These are phyloP conservation scores for Cephonodes hylas DNA, from an alignment of 2,888 invertebrate species.

Conservation along the genomic window DNA sequence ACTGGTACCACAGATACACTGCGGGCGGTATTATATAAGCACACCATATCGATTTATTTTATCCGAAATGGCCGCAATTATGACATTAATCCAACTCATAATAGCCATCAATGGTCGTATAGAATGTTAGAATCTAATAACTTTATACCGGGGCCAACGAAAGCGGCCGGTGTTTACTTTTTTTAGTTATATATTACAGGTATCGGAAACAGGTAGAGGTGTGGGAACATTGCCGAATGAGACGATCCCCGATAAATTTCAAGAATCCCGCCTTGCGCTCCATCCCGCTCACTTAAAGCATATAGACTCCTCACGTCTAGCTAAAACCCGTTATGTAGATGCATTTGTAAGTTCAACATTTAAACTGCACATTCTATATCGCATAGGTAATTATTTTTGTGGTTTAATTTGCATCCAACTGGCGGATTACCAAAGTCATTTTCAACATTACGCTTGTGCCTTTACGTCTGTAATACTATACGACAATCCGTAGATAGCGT, in stretches of 20 bases:
- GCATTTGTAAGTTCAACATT: slow-evolving; percentile 42
- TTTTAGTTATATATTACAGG: slow-evolving; percentile 43
- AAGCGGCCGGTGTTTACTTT: slow-evolving; percentile 42
- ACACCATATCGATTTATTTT: slow-evolving; percentile 75
- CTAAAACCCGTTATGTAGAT: slow-evolving; percentile 59
- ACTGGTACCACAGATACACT: slow-evolving; percentile 54
- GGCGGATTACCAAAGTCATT: slow-evolving; percentile 54
- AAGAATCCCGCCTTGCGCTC: slow-evolving; percentile 32
- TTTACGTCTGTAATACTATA: slow-evolving; percentile 35
- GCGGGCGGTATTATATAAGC: slow-evolving; percentile 76
- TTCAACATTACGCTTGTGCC: slow-evolving; percentile 36
- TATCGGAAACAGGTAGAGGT: slow-evolving; percentile 60
- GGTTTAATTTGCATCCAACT: slow-evolving; percentile 64
- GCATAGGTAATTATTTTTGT: slow-evolving; percentile 68
- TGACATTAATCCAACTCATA: slow-evolving; percentile 77
- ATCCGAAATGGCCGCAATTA: slow-evolving; percentile 75
- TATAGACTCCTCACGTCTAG: slow-evolving; percentile 30
- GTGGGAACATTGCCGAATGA: slow-evolving; percentile 63
- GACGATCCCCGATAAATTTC: slow-evolving; percentile 60
- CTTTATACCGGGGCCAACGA: slow-evolving; percentile 67
- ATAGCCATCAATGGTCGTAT: slow-evolving; percentile 70
- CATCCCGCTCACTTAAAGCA: slow-evolving; percentile 20
- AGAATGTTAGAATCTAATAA: slow-evolving; percentile 69
- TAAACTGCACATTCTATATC: slow-evolving; percentile 44
- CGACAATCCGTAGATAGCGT: slow-evolving; percentile 30